Conservation (phyloP, 2,113 vertebrate species). For the Elephantulus edwardii region DNA sequence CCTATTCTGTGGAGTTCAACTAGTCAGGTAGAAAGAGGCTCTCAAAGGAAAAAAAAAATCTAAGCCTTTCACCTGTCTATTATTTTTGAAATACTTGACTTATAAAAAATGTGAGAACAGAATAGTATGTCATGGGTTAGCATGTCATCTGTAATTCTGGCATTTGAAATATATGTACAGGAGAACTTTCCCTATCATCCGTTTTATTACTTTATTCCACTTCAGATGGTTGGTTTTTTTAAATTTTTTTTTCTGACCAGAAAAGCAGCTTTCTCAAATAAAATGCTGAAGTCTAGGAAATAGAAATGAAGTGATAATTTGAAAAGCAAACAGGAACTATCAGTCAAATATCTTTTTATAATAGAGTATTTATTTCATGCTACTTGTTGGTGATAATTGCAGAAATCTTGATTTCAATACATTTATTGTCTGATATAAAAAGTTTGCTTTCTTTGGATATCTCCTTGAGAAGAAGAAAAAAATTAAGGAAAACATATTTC, state of each 20-base stretch:
- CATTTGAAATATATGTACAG: constrained; percentile 23
- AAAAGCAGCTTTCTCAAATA: constrained; percentile 41
- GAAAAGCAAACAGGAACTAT: constrained; percentile 42
- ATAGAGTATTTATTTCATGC: constrained; percentile 53
- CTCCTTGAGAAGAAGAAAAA: constrained; percentile 4
- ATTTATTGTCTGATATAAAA: not conserved
- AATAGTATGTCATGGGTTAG: constrained; percentile 49
- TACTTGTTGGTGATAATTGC: constrained; percentile 16
- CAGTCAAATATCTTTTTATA: constrained; percentile 57
- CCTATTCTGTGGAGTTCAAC: not conserved
- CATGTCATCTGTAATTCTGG: constrained; percentile 52
- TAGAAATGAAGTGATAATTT: constrained; percentile 50
- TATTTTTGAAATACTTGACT: constrained; percentile 48
- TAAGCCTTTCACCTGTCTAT: constrained; percentile 26
- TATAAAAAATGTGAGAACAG: constrained; percentile 31
- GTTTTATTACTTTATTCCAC: constrained; percentile 5
- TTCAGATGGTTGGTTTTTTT: too few species aligned
- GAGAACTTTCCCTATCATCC: constrained; percentile 36
- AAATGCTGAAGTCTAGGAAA: constrained; percentile 51
- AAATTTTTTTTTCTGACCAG: constrained; percentile 43
- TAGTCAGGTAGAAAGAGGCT: not conserved
- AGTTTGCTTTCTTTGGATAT: not conserved
- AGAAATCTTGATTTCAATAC: constrained; percentile 32
- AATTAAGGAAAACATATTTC: not conserved
- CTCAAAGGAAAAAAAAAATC: constrained; percentile 22